Evolutionary conservation across 2,113 vertebrate species (phyloP).

Genomic region (Leptodactylus fuscus): DNA sequence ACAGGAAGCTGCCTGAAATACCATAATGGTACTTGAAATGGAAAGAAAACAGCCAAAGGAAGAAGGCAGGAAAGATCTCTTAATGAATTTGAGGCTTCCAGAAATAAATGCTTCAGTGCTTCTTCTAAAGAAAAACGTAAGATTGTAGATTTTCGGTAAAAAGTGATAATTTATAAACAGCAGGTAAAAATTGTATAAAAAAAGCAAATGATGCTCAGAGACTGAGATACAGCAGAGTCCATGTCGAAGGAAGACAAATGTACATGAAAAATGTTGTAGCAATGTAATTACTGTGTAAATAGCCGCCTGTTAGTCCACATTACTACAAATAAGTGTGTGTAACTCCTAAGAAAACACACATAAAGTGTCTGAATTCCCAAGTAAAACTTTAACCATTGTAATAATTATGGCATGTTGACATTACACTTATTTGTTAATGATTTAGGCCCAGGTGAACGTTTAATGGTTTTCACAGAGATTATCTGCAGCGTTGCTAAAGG

Average conservation of each 20-base stretch:
- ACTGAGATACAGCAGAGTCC: background rate
- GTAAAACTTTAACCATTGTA: slow-evolving; percentile 31
- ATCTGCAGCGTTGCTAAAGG: slow-evolving; percentile 2
- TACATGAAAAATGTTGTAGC: slow-evolving; percentile 35
- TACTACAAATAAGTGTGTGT: slow-evolving; percentile 36
- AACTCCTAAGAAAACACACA: slow-evolving; percentile 44
- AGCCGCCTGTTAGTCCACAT: slow-evolving; percentile 22
- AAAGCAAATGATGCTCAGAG: background rate
- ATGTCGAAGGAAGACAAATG: background rate
- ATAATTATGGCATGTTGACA: slow-evolving; percentile 32
- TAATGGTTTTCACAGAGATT: slow-evolving; percentile 30
- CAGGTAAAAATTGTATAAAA: background rate
- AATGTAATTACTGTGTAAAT: slow-evolving; percentile 36
- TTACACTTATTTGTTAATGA: slow-evolving; percentile 38
- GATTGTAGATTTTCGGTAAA: background rate
- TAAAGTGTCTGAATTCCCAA: slow-evolving; percentile 7
- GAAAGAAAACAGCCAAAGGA: slow-evolving; percentile 74
- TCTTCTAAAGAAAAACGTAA: background rate
- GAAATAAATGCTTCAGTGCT: slow-evolving; percentile 5
- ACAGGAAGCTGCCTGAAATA: slow-evolving; percentile 88
- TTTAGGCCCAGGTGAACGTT: slow-evolving; percentile 37
- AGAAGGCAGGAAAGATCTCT: slow-evolving; percentile 70
- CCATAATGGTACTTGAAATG: slow-evolving; percentile 82
- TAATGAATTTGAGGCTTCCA: slow-evolving; percentile 76
- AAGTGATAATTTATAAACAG: background rate